Percentiles rank a stretch among this genome's conserved stretches.
Conservation (phyloP, 2,797 vertebrate species). For the Enteromius afrohamiltoni region DNA sequence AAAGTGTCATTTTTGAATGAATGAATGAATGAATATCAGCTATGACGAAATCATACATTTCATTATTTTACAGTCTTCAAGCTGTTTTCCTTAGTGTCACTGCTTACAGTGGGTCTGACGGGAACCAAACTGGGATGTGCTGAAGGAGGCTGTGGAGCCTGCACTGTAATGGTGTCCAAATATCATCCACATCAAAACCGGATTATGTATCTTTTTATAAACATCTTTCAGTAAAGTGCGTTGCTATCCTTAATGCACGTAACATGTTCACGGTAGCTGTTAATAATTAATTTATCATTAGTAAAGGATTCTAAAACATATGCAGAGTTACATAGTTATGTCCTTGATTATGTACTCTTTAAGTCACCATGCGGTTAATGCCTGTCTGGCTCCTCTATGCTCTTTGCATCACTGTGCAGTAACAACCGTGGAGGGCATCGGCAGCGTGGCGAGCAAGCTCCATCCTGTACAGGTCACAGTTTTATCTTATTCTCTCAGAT, state of each 20-base stretch:
- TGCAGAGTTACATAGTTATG: neutral
- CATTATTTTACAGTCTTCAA: neutral
- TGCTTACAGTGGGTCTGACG: conserved; percentile 84
- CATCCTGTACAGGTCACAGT: conserved; percentile 81
- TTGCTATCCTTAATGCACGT: neutral
- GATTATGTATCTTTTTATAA: conserved; percentile 89
- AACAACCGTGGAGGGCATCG: conserved; percentile 86
- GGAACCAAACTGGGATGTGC: conserved; percentile 96
- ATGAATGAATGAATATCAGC: neutral
- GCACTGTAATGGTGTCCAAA: conserved; percentile 94
- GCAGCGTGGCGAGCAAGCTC: conserved; percentile 81
- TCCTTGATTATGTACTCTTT: conserved; percentile 37
- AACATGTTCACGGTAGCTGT: neutral
- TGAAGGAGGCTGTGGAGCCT: conserved; percentile 95
- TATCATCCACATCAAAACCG: conserved; percentile 77
- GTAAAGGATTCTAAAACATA: neutral
- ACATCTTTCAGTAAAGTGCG: neutral
- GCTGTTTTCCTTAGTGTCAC: conserved; percentile 74
- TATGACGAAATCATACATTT: neutral
- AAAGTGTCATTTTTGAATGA: neutral
- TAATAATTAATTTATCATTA: neutral
- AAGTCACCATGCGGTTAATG: conserved; percentile 88
- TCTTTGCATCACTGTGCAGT: conserved; percentile 88
- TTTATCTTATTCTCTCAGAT: neutral
- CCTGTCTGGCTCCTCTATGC: conserved; percentile 91